Percentiles rank a stretch among this genome's conserved stretches.
phyloP scores from a whole-genome alignment of 2,113 vertebrate species.

The Calonectris borealis region DNA sequence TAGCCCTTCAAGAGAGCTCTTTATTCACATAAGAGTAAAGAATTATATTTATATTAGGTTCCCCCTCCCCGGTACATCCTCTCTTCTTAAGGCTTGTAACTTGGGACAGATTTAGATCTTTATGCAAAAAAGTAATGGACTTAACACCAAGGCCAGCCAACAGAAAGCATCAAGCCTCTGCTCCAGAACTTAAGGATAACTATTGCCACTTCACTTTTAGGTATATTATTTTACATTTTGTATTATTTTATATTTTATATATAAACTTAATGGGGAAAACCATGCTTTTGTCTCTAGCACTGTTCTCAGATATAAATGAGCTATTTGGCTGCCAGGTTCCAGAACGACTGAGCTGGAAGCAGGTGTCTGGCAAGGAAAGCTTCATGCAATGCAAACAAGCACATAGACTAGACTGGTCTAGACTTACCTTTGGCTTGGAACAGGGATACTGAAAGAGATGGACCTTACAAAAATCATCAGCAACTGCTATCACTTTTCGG shows the following conservation, averaged over 20 bases:
- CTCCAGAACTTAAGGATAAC: neutral
- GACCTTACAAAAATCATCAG: constrained; percentile 98
- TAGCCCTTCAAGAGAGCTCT: neutral
- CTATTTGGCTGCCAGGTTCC: neutral
- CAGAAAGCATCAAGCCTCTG: neutral
- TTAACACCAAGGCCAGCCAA: neutral
- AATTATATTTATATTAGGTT: neutral
- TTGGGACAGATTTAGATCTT: neutral
- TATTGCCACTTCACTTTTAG: neutral
- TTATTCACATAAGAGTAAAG: neutral
- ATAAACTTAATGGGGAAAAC: neutral
- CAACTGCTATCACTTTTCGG: constrained; percentile 92
- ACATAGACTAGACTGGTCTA: neutral
- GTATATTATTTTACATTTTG: neutral
- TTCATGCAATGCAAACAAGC: neutral
- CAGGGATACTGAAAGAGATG: constrained; percentile 96
- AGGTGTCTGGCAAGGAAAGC: neutral
- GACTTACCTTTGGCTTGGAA: constrained; percentile 89
- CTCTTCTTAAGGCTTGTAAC: neutral
- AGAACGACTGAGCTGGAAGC: neutral
- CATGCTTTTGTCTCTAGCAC: neutral
- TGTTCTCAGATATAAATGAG: neutral
- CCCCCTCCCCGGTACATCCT: neutral
- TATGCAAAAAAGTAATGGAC: neutral
- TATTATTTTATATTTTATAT: neutral